Conservation (phyloP, 2,888 invertebrate species). For the Eledone cirrhosa region DNA sequence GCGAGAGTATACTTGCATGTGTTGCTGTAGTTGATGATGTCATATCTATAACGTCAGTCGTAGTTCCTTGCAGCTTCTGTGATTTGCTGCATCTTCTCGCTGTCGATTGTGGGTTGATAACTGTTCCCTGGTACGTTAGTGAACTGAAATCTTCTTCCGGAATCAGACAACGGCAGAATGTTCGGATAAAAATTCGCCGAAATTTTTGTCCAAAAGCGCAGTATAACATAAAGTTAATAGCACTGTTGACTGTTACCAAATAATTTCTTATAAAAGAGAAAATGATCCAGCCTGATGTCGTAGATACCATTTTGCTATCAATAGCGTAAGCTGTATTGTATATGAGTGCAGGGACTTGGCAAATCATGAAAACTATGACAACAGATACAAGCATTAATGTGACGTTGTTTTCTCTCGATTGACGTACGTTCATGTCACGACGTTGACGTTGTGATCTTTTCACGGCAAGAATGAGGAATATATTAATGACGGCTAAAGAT, state of each 20-base stretch:
- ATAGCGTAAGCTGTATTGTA: conserved; percentile 77
- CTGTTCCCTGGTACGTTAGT: conserved; percentile 42
- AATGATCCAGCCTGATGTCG: conserved; percentile 70
- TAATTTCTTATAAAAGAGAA: conserved; percentile 74
- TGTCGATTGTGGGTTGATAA: neutral
- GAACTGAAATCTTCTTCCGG: conserved; percentile 51
- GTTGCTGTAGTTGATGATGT: conserved; percentile 38
- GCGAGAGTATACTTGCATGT: conserved; percentile 43
- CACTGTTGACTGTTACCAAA: conserved; percentile 94
- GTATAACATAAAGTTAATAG: conserved; percentile 97
- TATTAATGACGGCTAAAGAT: conserved; percentile 87
- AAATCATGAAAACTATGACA: conserved; percentile 91
- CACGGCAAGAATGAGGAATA: conserved; percentile 82
- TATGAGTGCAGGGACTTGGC: conserved; percentile 76
- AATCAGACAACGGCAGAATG: conserved; percentile 54
- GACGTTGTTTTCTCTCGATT: conserved; percentile 90
- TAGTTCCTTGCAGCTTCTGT: neutral
- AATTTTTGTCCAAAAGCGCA: conserved; percentile 98
- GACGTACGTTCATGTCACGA: conserved; percentile 86
- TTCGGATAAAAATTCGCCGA: conserved; percentile 67
- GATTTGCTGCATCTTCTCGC: conserved; percentile 24
- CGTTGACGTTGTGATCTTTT: conserved; percentile 89
- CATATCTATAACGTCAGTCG: conserved; percentile 29
- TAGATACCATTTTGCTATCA: conserved; percentile 71
- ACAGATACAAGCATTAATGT: conserved; percentile 95